Base-by-base conservation (phyloP, 1,140 invertebrate genomes). In the Vollenhovia emeryi region DNA sequence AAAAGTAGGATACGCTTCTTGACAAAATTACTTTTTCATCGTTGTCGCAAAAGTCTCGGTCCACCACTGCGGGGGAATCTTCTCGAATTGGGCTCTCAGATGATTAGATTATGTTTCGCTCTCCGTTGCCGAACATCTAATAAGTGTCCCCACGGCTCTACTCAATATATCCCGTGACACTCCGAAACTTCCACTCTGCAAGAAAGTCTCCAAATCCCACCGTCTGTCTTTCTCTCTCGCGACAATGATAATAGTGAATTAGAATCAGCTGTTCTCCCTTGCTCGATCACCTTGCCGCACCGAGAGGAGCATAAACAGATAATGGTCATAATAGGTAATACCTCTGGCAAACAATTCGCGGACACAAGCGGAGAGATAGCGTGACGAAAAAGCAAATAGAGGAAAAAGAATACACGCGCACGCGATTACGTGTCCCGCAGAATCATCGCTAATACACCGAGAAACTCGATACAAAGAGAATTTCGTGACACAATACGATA, bases 1-100 rank as follows among this genome's bases (percentile, higher is more conserved):
- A 18, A 55, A 69, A 80, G 13, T 71, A 69, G 45, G 45, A 80
- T 52, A 59, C 7, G 15, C 33, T 59, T 69, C 48, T 82, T 48
- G 27, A 69, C 18, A 40, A 85, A 82, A 71, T 82, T 45, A 71
- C 33, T 45, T 57, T 71, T 71, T 43, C 50, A 40, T 64, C 48
- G 40, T 86, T 86, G 13, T 48, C 11, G 30, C 21, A 57, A 82
- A 82, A 73, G n/a, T 80, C 15, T 73, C 78, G 55, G 66, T 86
- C 85, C 79, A 86, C 66, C 66, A 86, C 79, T 71, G 85, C 85
- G 78, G 60, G 33, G n/a, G 66, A 74, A 83, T 84, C 5, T 84
- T 75, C 48, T 66, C 71, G 11, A 74, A 55, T 24, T 76, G 45
- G 21, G 15, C 69, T 75, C 40, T 75, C 55, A 60, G 43, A 76